Evolutionary conservation across 2,797 vertebrate genomes (phyloP), one percentile per base, ranked within the genome.

Genomic region (Vipera ursinii): DNA sequence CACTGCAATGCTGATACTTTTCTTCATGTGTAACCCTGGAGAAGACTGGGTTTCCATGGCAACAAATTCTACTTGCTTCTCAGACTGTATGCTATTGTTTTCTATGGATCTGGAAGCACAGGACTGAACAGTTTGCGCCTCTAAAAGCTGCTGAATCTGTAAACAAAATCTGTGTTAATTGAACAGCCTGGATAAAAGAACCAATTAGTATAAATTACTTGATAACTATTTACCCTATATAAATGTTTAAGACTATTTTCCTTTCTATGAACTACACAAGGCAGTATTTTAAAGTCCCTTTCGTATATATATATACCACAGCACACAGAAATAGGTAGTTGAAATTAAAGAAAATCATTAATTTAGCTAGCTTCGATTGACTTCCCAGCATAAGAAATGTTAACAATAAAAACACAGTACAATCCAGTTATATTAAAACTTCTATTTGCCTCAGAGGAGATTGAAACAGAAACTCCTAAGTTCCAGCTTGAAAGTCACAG

Each of bases 81-180:
- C 91, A 0, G 86, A 82, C 92, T 95, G 96, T 65, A 48, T 86
- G 0, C 92, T 28, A 0, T 2, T 92, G 87, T 95, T 53, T 48
- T 55, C 38, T 73, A 91, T n/a, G 10, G 60, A 90, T 92, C 94
- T 91, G 6, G 87, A 78, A 86, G 94, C 96, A 87, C 51, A 95
- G 60, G 94, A 95, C 94, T 88, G 96, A 89, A 24, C 78, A 90
- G 94, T 97, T 94, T 99, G 99, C 9, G 98, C 98, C 96, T 99
- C 98, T 93, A 99, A 95, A 24, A 99, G 96, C 96, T 98, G 99
- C 82, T 99, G 98, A 95, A 99, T 99, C 99, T 99, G 94, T 28
- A 95, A 93, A 0, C 5, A 93, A 91, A 61, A 12, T 73, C 53
- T 90, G 90, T 89, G 48, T 32, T 1, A 89, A 12, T 20, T n/a